Percentiles rank a stretch among this genome's conserved stretches.
These are phyloP conservation scores for Cotesia congregata DNA, from an alignment of 2,888 invertebrate genomes.

Conservation along the genomic window DNA sequence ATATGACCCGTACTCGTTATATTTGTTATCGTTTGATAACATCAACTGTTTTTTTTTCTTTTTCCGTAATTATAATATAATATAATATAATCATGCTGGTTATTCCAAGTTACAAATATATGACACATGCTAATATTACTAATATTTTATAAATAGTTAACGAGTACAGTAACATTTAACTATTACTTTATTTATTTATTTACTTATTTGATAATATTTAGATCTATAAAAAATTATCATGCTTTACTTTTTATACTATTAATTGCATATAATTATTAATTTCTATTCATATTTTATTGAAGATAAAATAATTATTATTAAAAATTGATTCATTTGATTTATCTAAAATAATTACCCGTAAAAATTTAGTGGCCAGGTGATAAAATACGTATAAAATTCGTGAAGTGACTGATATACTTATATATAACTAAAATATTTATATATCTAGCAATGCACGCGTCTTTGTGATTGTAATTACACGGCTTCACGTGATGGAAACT, in stretches of 20 bases:
- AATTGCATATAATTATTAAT: neutral
- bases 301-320: neutral
- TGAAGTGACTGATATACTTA: neutral
- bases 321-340: neutral
- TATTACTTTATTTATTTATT: no score
- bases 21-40: slow-evolving; percentile 9
- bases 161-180: no score
- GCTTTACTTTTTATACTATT: no score
- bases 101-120: neutral
- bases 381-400: neutral
- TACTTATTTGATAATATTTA: no score
- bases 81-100: neutral
- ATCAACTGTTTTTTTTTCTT: slow-evolving; percentile 4
- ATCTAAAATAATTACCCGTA: neutral
- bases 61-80: neutral
- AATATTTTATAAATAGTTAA: neutral
- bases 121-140: no score
- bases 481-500: slow-evolving; percentile 23
- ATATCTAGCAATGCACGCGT: slow-evolving; percentile 30
- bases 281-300: neutral
- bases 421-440: neutral
- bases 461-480: slow-evolving; percentile 28
- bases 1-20: slow-evolving; percentile 16
- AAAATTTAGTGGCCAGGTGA: slow-evolving; percentile 1
- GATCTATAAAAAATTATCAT: no score